Conservation (phyloP, 2,888 invertebrate species). For the Erebia epiphron region DNA sequence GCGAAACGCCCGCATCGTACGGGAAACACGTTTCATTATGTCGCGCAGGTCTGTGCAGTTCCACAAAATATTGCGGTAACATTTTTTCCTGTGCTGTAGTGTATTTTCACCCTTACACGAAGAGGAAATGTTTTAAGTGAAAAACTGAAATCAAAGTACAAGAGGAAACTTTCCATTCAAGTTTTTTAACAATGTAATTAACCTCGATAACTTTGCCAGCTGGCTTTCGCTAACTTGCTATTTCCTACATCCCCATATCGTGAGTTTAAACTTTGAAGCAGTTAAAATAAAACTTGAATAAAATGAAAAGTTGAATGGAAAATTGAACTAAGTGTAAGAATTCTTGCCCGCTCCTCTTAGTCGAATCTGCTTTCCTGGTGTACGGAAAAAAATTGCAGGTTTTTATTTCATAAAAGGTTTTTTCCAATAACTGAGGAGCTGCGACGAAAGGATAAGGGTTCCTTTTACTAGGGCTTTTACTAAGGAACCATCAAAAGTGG, state of each 20-base stretch:
- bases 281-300: conserved; percentile 9
- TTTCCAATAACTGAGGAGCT: no score
- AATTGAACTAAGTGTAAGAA: background rate
- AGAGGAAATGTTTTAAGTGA: background rate
- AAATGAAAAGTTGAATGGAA: background rate
- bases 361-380: no score
- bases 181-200: conserved; percentile 19
- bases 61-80: no score
- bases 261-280: conserved; percentile 2
- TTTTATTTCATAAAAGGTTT: background rate
- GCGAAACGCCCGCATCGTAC: no score
- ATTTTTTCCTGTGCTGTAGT: no score
- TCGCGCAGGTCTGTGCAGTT: no score
- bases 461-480: no score
- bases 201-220: conserved; percentile 5
- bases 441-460: no score
- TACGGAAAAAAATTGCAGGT: background rate
- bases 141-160: conserved; percentile 3
- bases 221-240: conserved; percentile 7
- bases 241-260: conserved; percentile 15
- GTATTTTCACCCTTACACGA: background rate
- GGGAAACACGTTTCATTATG: no score
- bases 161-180: conserved; percentile 5
- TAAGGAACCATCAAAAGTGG: no score
- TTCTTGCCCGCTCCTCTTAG: background rate